Base-by-base conservation (phyloP, 1,140 invertebrate genomes). In the Drosophila melanica region DNA sequence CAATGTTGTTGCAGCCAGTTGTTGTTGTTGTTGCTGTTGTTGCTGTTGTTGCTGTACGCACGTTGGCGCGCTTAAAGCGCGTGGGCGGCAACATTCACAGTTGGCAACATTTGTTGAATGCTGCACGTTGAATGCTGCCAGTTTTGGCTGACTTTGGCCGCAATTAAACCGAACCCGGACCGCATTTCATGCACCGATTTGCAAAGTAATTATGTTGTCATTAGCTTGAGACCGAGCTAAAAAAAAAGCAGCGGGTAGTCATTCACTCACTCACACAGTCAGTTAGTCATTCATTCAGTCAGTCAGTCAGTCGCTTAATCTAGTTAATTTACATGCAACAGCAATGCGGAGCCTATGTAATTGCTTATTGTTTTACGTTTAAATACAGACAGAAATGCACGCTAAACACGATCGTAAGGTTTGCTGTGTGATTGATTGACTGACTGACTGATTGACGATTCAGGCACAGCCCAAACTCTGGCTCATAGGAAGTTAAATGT, bases 141-240 rank as follows among this genome's bases (percentile, higher is more conserved):
- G 51, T 55, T 68, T 70, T 48, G 20, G 30, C 14, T 30, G 30
- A 35, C 16, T 41, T 55, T 80, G 37, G 42, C 48, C 68, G 80
- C 80, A 82, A 82, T 82, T 82, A 82, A 82, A 82, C 64, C 62
- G 79, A 77, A 66, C 53, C 55, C 78, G 50, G 27, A 50, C 68
- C 59, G 67, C 69, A 74, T 66, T 77, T 77, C 64, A 75, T 63
- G 30, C 60, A 81, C 42, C 45, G 62, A 69, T 81, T 75, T 75
- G 62, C 48, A 48, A 82, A 65, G 72, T 79, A 84, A 84, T 84
- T 84, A 84, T 79, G 68, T 79, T 84, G 80, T 84, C 80, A 82
- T 76, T 84, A 79, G 18, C 18, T 51, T 37, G 41, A 71, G 48
- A 41, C 41, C 47, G 30, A 35, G 44, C 37, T 45, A 37, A 30